A percentile compares a stretch with the other conserved stretches of the same genome.
Conservation (phyloP, 1,140 invertebrate genomes). For the Cheumatopsyche charites region DNA sequence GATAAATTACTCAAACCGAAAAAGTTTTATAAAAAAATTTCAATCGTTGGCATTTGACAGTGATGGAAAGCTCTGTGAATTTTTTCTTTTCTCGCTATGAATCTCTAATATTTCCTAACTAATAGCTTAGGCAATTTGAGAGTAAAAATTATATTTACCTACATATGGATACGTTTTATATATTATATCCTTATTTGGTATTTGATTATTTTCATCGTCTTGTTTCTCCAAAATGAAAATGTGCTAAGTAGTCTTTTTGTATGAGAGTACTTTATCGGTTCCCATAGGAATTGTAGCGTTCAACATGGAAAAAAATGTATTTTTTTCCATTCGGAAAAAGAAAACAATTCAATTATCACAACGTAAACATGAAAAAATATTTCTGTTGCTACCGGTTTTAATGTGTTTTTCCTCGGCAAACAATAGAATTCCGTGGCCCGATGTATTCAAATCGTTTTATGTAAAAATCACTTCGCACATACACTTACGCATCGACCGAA, state of each 20-base stretch:
- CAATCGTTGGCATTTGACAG: constrained; percentile 42
- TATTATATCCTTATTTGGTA: too few species aligned
- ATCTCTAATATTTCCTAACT: neutral
- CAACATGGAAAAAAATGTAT: neutral
- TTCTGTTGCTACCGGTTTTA: neutral
- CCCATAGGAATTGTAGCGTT: constrained; percentile 19
- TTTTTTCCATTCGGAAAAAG: neutral
- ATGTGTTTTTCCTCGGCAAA: neutral
- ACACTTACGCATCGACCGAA: neutral
- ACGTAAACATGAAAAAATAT: constrained; percentile 1
- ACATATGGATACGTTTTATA: neutral
- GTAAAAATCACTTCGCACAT: neutral
- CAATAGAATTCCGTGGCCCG: neutral
- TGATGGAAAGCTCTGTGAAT: constrained; percentile 41
- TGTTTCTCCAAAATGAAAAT: constrained; percentile 1
- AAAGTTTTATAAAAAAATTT: constrained; percentile 41
- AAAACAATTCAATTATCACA: constrained; percentile 18
- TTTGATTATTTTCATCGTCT: neutral
- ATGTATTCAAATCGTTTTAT: neutral
- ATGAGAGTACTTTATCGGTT: neutral
- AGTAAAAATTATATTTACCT: neutral
- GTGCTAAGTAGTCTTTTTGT: neutral
- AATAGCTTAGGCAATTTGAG: neutral
- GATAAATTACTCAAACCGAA: constrained; percentile 42
- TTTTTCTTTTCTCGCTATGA: constrained; percentile 32